These are phyloP conservation scores for Brachypterus glaber DNA, from an alignment of 2,888 invertebrate genomes.

Conservation along the genomic window DNA sequence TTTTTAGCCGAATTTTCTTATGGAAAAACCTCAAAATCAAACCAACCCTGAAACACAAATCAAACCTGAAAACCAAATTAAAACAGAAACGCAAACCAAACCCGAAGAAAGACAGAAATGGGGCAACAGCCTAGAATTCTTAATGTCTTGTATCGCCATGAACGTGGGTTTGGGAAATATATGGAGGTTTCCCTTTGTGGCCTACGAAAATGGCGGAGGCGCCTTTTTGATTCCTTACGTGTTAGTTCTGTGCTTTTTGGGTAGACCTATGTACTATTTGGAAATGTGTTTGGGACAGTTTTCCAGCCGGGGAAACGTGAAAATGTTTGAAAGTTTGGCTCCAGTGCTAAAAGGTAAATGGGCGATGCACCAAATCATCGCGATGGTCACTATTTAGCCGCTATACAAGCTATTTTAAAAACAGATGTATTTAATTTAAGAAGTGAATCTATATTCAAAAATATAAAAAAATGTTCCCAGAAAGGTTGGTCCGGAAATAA, in stretches of 20 bases:
- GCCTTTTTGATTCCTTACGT: constrained; percentile 59
- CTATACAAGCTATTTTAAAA: too few species aligned
- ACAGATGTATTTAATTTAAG: too few species aligned
- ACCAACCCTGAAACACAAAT: neutral
- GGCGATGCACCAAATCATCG: too few species aligned
- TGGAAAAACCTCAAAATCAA: neutral
- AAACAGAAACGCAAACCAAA: neutral
- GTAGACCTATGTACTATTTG: constrained; percentile 74
- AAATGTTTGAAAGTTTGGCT: constrained; percentile 55
- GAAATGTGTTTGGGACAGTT: constrained; percentile 79
- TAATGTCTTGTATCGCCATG: constrained; percentile 55
- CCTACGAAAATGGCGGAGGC: constrained; percentile 58
- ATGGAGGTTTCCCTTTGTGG: constrained; percentile 58
- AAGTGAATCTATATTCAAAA: too few species aligned
- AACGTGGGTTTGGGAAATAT: constrained; percentile 59
- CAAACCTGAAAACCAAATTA: too few species aligned
- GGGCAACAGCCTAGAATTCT: constrained; percentile 53
- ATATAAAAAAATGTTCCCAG: too few species aligned
- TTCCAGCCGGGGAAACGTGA: constrained; percentile 66
- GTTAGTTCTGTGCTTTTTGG: constrained; percentile 53
- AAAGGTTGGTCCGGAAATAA: too few species aligned
- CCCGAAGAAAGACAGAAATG: constrained; percentile 32
- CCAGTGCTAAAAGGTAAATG: constrained; percentile 77
- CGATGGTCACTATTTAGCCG: too few species aligned
- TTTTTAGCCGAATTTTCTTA: neutral